phyloP scores from a whole-genome alignment of 2,797 vertebrate genomes.

The Crocidura indochinensis region DNA sequence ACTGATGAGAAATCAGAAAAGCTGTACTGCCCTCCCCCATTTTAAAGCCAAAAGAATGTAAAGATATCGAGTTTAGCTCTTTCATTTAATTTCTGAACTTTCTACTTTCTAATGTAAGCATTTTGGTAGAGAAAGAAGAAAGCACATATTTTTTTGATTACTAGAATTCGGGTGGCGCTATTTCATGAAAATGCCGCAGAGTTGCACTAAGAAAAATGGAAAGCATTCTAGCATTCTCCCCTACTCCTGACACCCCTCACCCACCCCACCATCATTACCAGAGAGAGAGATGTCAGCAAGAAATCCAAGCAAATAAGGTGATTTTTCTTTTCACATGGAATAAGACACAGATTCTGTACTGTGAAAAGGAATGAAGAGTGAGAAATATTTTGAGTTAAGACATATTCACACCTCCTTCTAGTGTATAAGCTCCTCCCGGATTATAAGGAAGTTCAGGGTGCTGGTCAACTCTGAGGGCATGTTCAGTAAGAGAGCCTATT shows the following conservation, averaged over 20 bases:
- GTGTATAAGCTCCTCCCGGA: not conserved
- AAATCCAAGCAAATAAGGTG: conserved; percentile 70
- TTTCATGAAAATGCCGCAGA: conserved; percentile 81
- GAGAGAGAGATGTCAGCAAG: conserved; percentile 81
- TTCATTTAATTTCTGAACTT: conserved; percentile 83
- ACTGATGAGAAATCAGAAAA: conserved; percentile 76
- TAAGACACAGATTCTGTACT: conserved; percentile 67
- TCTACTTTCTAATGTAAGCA: conserved; percentile 79
- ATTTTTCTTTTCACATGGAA: conserved; percentile 68
- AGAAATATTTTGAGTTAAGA: conserved; percentile 65
- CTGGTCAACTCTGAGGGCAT: not conserved
- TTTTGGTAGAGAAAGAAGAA: conserved; percentile 66
- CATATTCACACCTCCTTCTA: not conserved
- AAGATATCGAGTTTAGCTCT: conserved; percentile 79
- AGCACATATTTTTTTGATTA: conserved; percentile 84
- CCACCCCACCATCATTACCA: not conserved
- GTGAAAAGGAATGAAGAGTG: conserved; percentile 65
- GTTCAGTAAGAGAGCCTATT: not conserved
- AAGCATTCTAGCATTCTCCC: not conserved
- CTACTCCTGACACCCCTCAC: not conserved
- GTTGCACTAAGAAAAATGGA: conserved; percentile 41
- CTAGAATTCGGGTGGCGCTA: conserved; percentile 76
- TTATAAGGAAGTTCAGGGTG: not conserved
- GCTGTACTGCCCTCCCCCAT: conserved; percentile 15
- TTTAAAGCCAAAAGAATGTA: conserved; percentile 78